These are phyloP conservation scores for Sycobia sp. DNA, from an alignment of 1,140 invertebrate genomes.

Conservation along the genomic window DNA sequence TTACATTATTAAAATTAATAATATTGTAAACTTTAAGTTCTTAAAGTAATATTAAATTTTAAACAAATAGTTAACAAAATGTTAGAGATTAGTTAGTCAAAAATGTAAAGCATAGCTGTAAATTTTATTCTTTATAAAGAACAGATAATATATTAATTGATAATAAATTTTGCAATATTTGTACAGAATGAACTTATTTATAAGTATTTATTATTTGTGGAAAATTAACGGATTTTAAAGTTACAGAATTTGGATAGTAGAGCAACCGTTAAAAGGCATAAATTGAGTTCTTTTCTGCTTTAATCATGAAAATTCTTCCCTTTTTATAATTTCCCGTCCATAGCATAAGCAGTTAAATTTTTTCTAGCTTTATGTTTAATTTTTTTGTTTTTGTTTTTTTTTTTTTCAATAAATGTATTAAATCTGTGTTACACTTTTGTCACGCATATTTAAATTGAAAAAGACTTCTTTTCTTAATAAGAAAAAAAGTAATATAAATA, in stretches of 20 bases:
- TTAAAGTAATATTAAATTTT: too few species aligned
- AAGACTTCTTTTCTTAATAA: slow-evolving; percentile 2
- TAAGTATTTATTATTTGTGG: too few species aligned
- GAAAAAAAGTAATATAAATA: neutral
- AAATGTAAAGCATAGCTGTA: too few species aligned
- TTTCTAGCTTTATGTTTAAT: neutral
- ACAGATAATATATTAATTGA: too few species aligned
- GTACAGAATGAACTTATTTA: too few species aligned
- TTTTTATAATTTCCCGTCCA: slow-evolving; percentile 51
- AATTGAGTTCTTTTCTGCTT: slow-evolving; percentile 27
- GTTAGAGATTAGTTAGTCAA: too few species aligned
- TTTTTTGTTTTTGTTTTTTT: neutral
- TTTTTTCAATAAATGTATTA: neutral
- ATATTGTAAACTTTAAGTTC: too few species aligned
- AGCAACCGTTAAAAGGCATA: slow-evolving; percentile 9
- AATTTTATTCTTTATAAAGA: too few species aligned
- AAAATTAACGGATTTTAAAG: too few species aligned
- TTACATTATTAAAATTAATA: too few species aligned
- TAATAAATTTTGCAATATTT: too few species aligned
- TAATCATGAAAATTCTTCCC: slow-evolving; percentile 35
- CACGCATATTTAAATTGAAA: neutral
- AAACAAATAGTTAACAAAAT: too few species aligned
- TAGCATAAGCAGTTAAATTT: slow-evolving; percentile 50
- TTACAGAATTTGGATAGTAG: slow-evolving; percentile 9
- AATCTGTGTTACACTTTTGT: slow-evolving; percentile 7